These are phyloP conservation scores for Poeciliopsis presidionis DNA, from an alignment of 2,797 vertebrate species.

Conservation along the genomic window DNA sequence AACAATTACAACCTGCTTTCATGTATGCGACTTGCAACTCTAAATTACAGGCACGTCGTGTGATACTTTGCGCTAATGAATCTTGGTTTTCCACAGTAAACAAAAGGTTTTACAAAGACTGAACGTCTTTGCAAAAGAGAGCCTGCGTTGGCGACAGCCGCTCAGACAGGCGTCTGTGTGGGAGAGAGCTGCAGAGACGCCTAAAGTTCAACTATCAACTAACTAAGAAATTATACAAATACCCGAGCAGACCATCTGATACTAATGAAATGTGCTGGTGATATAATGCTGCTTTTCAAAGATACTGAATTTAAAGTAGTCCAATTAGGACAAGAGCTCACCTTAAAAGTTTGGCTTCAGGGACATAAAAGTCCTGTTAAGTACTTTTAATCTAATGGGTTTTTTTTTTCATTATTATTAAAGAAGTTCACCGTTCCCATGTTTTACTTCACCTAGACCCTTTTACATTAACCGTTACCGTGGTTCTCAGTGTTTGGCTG, in stretches of 20 bases:
- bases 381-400: not conserved
- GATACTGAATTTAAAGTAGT: not conserved
- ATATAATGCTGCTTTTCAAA: not conserved
- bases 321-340: not conserved
- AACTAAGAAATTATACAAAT: not conserved
- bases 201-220: not conserved
- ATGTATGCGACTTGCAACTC: not conserved
- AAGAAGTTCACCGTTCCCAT: not conserved
- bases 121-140: not conserved
- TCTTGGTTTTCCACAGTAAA: not conserved
- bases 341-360: not conserved
- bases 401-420: not conserved
- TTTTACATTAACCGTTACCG: conserved; percentile 75
- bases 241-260: not conserved
- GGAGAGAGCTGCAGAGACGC: not conserved
- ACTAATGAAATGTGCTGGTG: not conserved
- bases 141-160: not conserved
- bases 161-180: not conserved
- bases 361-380: not conserved
- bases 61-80: too few species aligned
- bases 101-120: not conserved
- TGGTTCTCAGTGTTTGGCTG: conserved; percentile 98
- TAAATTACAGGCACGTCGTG: not conserved
- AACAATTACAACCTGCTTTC: not conserved
- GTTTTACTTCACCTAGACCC: not conserved